Percentiles rank a stretch among this genome's conserved stretches.
Evolutionary conservation across 2,888 invertebrate genomes (phyloP).

Genomic region (Cephus sareptanus): DNA sequence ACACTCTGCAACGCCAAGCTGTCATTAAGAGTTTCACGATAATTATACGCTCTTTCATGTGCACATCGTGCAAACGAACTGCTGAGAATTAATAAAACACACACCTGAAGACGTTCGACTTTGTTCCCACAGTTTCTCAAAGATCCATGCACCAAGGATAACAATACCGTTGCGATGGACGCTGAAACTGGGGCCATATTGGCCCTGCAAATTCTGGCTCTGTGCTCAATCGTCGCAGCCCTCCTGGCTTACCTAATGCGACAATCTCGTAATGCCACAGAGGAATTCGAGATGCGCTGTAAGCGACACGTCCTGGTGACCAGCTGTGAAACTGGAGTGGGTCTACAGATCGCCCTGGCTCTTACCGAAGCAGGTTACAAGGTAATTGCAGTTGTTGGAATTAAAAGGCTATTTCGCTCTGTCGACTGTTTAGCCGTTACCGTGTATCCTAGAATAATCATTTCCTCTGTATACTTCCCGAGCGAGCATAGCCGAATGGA

Average conservation of each 20-base stretch:
- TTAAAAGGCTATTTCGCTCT: background rate
- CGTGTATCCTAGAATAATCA: background rate
- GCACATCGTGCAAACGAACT: background rate
- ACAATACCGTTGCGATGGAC: conserved; percentile 73
- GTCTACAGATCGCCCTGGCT: conserved; percentile 74
- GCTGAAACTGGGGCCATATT: conserved; percentile 83
- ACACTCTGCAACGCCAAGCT: background rate
- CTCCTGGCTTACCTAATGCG: conserved; percentile 81
- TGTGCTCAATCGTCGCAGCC: conserved; percentile 87
- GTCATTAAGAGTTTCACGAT: conserved; percentile 5
- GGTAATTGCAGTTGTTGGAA: conserved; percentile 35
- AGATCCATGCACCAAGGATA: background rate
- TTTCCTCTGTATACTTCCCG: background rate
- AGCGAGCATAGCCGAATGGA: background rate
- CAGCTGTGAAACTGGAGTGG: conserved; percentile 83
- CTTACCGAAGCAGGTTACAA: conserved; percentile 58
- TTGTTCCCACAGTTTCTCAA: background rate
- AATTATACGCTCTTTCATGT: background rate
- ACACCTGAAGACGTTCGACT: background rate
- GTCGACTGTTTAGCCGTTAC: background rate
- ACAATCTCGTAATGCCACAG: conserved; percentile 72
- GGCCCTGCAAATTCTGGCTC: conserved; percentile 82
- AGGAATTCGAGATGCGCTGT: conserved; percentile 69
- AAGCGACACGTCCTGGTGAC: conserved; percentile 83
- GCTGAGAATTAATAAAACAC: conserved; percentile 6